Conservation (phyloP, 2,888 invertebrate genomes). For the Cheilosia urbana region DNA sequence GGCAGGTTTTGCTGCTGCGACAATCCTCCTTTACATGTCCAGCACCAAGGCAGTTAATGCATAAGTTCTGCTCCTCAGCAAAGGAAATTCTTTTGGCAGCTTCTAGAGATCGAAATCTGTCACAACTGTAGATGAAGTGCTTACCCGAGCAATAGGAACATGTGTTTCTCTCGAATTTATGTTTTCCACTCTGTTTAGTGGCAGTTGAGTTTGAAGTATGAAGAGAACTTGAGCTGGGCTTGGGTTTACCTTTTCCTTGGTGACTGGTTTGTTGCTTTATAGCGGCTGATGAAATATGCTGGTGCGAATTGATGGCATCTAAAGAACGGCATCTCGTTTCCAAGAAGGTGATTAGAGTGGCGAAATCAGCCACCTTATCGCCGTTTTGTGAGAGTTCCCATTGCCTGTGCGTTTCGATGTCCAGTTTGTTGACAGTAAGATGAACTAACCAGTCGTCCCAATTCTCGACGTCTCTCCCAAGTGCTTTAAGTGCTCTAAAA, state of each 20-base stretch:
- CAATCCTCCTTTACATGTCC: background rate
- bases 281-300: background rate
- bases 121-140: conserved; percentile 31
- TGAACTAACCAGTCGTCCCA: too few relatives aligned
- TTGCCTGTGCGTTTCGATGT: background rate
- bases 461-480: too few relatives aligned
- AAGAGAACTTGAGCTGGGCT: background rate
- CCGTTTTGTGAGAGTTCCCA: background rate
- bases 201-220: background rate
- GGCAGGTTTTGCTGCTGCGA: conserved; percentile 2
- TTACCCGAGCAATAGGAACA: conserved; percentile 14
- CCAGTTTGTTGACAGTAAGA: background rate
- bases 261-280: background rate
- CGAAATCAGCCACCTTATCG: background rate
- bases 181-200: background rate
- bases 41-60: conserved; percentile 14
- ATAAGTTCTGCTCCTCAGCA: conserved; percentile 23
- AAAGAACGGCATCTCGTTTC: conserved; percentile 4
- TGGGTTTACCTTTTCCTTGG: background rate
- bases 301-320: too few relatives aligned
- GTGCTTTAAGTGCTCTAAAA: too few relatives aligned
- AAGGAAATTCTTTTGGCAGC: conserved; percentile 4
- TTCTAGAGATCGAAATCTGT: conserved; percentile 27
- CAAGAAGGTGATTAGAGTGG: background rate
- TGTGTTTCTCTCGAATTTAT: background rate